Percentiles rank a stretch among this genome's conserved stretches.
phyloP scores from a whole-genome alignment of 2,797 vertebrate genomes.

The Eulemur mongoz region DNA sequence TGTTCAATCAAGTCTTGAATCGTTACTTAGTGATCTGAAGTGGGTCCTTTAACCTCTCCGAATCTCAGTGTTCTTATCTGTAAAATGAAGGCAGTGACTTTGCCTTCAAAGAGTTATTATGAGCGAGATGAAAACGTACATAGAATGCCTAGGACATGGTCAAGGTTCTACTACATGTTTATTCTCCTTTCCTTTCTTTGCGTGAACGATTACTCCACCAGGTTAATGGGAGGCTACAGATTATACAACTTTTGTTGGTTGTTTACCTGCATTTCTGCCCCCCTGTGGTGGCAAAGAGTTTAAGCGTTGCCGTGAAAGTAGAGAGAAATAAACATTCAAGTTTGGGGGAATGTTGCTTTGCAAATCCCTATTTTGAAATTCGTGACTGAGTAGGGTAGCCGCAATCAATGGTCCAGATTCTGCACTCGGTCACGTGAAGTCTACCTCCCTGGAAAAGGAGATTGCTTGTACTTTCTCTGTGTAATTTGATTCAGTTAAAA shows the following conservation, averaged over 20 bases:
- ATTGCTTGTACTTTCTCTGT: background rate
- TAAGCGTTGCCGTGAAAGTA: background rate
- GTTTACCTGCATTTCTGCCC: background rate
- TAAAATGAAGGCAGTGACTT: background rate
- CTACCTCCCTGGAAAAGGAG: background rate
- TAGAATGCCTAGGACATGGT: too few relatives aligned
- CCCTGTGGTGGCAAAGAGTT: background rate
- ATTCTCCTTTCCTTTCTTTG: background rate
- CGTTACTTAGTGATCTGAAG: background rate
- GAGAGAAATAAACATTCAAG: background rate
- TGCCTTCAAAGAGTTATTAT: background rate
- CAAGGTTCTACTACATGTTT: background rate
- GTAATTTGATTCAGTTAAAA: background rate
- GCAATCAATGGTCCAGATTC: background rate
- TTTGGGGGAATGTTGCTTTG: background rate
- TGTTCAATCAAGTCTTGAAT: background rate
- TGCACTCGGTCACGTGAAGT: background rate
- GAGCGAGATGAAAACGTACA: background rate
- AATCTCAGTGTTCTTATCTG: background rate
- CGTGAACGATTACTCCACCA: background rate
- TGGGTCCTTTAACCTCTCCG: background rate
- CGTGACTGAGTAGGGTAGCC: background rate
- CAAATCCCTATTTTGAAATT: background rate
- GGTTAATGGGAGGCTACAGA: background rate
- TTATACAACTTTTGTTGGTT: rapidly evolving